These are phyloP conservation scores for Trogon surrucura DNA, from an alignment of 2,113 vertebrate species.

Conservation along the genomic window DNA sequence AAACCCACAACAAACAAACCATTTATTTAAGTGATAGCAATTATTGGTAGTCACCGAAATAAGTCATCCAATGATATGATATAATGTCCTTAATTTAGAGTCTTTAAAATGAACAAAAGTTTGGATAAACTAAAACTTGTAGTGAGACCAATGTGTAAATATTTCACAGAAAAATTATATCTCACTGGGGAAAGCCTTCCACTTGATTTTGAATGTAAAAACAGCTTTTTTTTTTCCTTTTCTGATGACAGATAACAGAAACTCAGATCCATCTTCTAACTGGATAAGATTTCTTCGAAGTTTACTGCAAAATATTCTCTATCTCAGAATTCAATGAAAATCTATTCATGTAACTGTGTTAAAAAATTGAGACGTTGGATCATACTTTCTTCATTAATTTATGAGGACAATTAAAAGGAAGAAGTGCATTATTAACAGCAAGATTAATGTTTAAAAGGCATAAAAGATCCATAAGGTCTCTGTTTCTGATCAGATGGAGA, in stretches of 20 bases:
- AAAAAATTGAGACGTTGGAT: neutral
- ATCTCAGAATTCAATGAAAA: neutral
- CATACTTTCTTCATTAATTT: neutral
- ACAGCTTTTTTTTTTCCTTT: neutral
- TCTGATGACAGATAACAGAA: neutral
- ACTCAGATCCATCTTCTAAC: neutral
- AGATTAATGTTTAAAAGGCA: constrained; percentile 18
- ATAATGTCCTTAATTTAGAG: neutral
- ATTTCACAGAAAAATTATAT: neutral
- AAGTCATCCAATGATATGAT: neutral
- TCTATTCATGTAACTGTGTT: neutral
- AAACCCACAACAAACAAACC: neutral
- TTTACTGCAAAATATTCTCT: neutral
- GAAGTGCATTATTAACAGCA: neutral
- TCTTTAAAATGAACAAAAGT: neutral
- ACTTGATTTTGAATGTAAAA: neutral
- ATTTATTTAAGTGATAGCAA: neutral
- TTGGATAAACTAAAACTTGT: neutral
- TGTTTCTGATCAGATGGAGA: constrained; percentile 2
- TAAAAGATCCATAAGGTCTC: neutral
- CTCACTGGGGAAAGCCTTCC: neutral
- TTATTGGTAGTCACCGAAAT: neutral
- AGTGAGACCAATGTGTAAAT: neutral
- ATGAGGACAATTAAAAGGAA: neutral
- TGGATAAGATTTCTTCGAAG: neutral